Evolutionary conservation across 2,113 vertebrate species (phyloP), one percentile per base, ranked within the genome.

Genomic region (Calypte anna): DNA sequence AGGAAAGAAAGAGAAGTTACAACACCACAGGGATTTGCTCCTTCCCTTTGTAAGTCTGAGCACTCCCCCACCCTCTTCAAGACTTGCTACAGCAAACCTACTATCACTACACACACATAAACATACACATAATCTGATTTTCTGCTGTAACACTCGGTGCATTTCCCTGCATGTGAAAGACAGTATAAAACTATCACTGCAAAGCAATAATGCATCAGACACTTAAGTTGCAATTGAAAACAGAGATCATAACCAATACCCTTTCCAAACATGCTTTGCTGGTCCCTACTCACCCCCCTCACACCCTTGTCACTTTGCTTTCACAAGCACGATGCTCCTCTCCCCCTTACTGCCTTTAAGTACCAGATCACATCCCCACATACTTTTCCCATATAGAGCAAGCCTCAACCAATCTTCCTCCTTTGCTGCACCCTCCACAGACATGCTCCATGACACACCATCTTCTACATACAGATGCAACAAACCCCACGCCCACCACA

Each of bases 1-100:
- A 51, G 25, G 21, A 36, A 6, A 36, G 31, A 79, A 33, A 57
- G 12, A 44, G 57, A 54, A 54, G 58, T 54, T 92, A 33, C 9
- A 62, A 7, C 25, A 58, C 27, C n/a, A 74, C 4, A 15, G 54
- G 43, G 48, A 69, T 46, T 62, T 1, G 23, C 9, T 62, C 55
- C 50, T 51, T 72, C 22, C 24, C 31, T 67, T 40, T 53, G 31
- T 28, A 46, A 75, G n/a, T 10, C 19, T 66, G 20, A 72, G 40
- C 0, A 0, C 43, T 78, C 25, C 40, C 43, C 58, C 36, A 0
- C 0, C 8, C 6, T 59, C 23, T 36, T 36, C 24, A 82, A 57
- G 82, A 51, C 28, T 38, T 20, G 10, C 55, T 33, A 43, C 12
- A 80, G 20, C 22, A 89, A 73, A 51, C 33, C 44, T n/a, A 40